Evolutionary conservation across 2,888 invertebrate genomes (phyloP), one percentile per base, ranked within the genome.

Genomic region (Cryptocheilus praepositus): DNA sequence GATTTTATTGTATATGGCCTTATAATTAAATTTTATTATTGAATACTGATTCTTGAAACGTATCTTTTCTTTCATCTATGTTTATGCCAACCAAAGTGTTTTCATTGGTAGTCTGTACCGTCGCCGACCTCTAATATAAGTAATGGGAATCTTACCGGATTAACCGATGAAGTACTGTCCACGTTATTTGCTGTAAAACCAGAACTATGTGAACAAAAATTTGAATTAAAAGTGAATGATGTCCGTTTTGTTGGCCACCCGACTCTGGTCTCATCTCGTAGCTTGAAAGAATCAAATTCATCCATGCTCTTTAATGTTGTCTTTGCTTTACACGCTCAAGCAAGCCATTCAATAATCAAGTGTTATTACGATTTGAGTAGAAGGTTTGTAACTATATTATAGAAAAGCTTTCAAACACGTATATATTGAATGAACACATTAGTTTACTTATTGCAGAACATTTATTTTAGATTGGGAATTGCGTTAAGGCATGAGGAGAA

Each of bases 231-330:
- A 91, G 94, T 98, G 0, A 98, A 98, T 89, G 97, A 98, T 91
- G 96, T 98, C 0, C 91, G 98, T 53, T 98, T 98, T 90, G 96
- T 98, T 13, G 97, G 98, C 0, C 98, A 97, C 89, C 98, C 98
- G 0, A 96, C 96, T 0, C 89, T 95, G 25, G 91, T 96, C 59
- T 93, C 93, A 15, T 92, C 93, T 45, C 90, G 93, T 76, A 92
- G 92, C 15, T 92, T 92, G 66, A 92, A 93, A 71, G 93, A 93
- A 87, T 91, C 91, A 0, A 92, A 93, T 71, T 93, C 93, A n/a
- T 92, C 93, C 80, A 94, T 95, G 89, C 90, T 96, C 51, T 94
- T 96, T 51, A 95, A 96, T 86, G 94, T 96, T 80, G 96, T 97
- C 0, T 98, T 98, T 90, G 97, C 97, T 22, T 89, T 96, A 58